Evolutionary conservation across 2,113 vertebrate genomes (phyloP), one percentile per base, ranked within the genome.

Genomic region (Stigmatopora argus): DNA sequence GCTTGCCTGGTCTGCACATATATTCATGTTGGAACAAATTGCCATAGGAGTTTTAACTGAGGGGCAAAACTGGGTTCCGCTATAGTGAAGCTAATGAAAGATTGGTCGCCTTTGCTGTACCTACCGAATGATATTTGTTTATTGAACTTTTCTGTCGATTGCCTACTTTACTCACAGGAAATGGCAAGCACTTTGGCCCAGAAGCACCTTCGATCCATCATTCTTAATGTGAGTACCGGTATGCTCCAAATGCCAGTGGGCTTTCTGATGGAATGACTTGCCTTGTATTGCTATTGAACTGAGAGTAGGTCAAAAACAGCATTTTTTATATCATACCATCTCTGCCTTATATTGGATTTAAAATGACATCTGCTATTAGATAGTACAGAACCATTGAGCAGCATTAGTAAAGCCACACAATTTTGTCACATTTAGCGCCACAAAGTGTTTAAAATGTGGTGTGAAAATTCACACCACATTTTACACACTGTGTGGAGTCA

Each of bases 171-270:
- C 55, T 66, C 67, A 65, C 62, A 99, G 97, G 97, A 98, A 79
- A 98, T 99, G 95, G 96, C 97, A 47, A 96, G 94, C 64, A 92
- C 94, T 41, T 90, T 97, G 87, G 94, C 95, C 23, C 97, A 99
- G 93, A 99, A 97, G 88, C 96, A 99, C 85, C 91, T 99, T 70
- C 92, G 97, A 48, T 95, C 94, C 81, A 97, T 98, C 85, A 98
- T 99, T 78, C 91, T 99, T 48, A 98, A 97, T 67, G 97, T 98
- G 85, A 96, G 96, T 94, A 31, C 26, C 26, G 78, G 69, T 15
- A 31, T 31, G 26, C 23, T 47, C 19, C 61, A 46, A 10, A 7
- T 21, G 15, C 17, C 11, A 51, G 13, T 8, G 26, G 26, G 26
- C 26, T 31, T 31, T 31, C 26, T 31, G 26, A 41, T 3, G 47